Percentiles rank a stretch among this genome's conserved stretches.
Evolutionary conservation across 2,888 invertebrate species (phyloP).

Genomic region (Dryobotodes eremita): DNA sequence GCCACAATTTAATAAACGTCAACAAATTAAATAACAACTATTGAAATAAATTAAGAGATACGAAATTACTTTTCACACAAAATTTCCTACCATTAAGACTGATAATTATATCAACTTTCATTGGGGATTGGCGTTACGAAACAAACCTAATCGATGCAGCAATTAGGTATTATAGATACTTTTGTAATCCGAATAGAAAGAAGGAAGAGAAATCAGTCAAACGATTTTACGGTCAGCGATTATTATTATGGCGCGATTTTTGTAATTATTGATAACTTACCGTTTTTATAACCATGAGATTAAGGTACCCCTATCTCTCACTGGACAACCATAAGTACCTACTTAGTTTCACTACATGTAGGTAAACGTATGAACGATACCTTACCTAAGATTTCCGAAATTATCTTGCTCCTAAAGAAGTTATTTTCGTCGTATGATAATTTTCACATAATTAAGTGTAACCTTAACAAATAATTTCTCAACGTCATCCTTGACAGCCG

Average conservation of each 20-base stretch:
- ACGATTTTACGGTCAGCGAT: slow-evolving; percentile 21
- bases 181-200: slow-evolving; percentile 35
- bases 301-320: not conserved
- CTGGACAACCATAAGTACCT: too few species aligned
- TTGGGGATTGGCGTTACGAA: slow-evolving; percentile 57
- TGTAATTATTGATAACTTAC: not conserved
- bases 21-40: slow-evolving; percentile 47
- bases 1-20: slow-evolving; percentile 31
- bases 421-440: not conserved
- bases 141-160: slow-evolving; percentile 38
- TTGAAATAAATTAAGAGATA: slow-evolving; percentile 46
- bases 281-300: not conserved
- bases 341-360: not conserved
- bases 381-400: not conserved
- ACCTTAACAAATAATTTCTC: too few species aligned
- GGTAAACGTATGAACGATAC: not conserved
- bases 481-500: too few species aligned
- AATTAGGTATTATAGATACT: slow-evolving; percentile 47
- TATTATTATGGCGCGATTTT: not conserved
- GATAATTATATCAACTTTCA: slow-evolving; percentile 53
- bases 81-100: slow-evolving; percentile 45
- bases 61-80: slow-evolving; percentile 55
- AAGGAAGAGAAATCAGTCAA: slow-evolving; percentile 52
- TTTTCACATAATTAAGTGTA: not conserved
- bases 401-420: not conserved